Evolutionary conservation across 2,797 vertebrate species (phyloP), one percentile per base, ranked within the genome.

Genomic region (Neosilurus mollespiculum): DNA sequence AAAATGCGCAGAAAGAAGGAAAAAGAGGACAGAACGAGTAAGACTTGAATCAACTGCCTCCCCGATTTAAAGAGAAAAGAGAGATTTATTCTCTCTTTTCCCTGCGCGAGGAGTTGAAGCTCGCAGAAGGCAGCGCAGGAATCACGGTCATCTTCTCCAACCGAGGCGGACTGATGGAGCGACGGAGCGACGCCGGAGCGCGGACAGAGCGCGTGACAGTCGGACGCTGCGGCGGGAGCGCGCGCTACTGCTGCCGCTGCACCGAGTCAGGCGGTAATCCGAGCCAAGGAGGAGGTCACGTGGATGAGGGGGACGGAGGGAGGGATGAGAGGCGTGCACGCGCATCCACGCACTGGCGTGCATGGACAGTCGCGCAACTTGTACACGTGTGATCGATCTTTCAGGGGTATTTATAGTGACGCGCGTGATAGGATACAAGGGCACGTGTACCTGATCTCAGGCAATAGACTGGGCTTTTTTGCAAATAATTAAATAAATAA

Each of bases 221-320:
- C 37, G 62, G 62, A 66, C 61, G 61, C 62, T 79, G 77, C 43
- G 77, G 49, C 43, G 76, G 65, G 56, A 77, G 70, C 73, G 70
- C 30, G 83, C 76, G 69, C 49, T 73, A 64, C 58, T 73, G 58
- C 80, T 81, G 58, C 69, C 61, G 78, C 83, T 72, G 82, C 78
- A 66, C 59, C 16, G 70, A 81, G 26, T 37, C 88, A 88, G 89
- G 89, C 91, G 91, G 93, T 92, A 94, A 95, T 80, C 90, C 89
- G 92, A 94, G 90, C 92, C 91, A 88, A 87, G 85, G 86, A 87
- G 87, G 90, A 86, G 90, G 92, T 93, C 93, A 94, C 92, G 92
- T 92, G 92, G 86, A 81, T 87, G 84, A 85, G 87, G 0, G n/a
- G 3, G 20, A 30, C 89, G 88, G 88, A 75, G 71, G 66, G 66